Evolutionary conservation across 2,797 vertebrate genomes (phyloP), one percentile per base, ranked within the genome.

Genomic region (Sylvia borin): DNA sequence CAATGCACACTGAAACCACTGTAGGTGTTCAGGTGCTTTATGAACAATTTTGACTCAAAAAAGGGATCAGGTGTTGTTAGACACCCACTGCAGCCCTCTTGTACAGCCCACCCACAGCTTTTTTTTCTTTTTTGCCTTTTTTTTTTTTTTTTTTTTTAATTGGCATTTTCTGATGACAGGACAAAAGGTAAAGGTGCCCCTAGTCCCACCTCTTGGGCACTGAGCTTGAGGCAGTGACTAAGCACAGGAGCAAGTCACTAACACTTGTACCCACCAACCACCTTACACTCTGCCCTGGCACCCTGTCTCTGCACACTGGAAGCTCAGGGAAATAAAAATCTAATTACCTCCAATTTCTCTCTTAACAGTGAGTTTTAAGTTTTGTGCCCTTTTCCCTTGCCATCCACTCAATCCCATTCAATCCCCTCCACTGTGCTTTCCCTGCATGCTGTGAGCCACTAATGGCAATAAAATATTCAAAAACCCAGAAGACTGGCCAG

Each of bases 1-100:
- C 22, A 70, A 81, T 0, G 0, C 6, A 11, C 2, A 4, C 17
- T 40, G 38, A n/a, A 8, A n/a, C 32, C 22, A 53, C 4, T 26
- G 6, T 2, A 40, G 7, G 29, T 7, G 34, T 42, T 45, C 36
- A 42, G 34, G 40, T 32, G 22, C n/a, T 66, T 64, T n/a, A 43
- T 24, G 21, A 75, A 60, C 21, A 55, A 14, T 21, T 85, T 32
- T 72, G 9, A 47, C 8, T 42, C 25, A 4, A n/a, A 60, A 89
- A 64, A 50, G 24, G 32, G 13, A 45, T 25, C 11, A 8, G 11
- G 14, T 54, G 2, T 2, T 53, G 16, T 57, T 25, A 54, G 6
- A 29, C 7, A 42, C 12, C 24, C 15, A 43, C 53, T 86, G 29
- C 40, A 79, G 25, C 5, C 21, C 14, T 29, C 5, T 31, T n/a